phyloP scores from a whole-genome alignment of 2,888 invertebrate genomes.

The Ametastegia equiseti region DNA sequence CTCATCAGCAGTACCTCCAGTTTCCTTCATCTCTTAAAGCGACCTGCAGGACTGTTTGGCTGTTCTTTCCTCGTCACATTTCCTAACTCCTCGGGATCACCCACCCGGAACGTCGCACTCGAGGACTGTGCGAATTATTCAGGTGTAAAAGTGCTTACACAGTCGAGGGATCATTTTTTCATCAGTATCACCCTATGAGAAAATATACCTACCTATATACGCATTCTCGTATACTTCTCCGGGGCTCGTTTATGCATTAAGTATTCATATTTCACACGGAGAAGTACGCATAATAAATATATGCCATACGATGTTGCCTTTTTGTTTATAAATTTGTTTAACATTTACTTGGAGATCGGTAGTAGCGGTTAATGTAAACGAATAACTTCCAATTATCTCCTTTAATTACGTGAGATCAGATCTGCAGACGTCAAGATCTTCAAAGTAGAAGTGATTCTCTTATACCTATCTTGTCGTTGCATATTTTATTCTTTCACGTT shows the following conservation, averaged over 20 bases:
- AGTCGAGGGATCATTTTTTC: slow-evolving; percentile 38
- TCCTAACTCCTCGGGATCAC: neutral
- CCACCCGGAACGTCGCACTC: slow-evolving; percentile 27
- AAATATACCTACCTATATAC: neutral
- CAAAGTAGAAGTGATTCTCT: too few relatives aligned
- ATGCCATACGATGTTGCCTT: neutral
- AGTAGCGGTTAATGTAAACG: neutral
- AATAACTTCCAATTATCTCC: neutral
- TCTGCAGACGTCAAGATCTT: too few relatives aligned
- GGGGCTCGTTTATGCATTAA: neutral
- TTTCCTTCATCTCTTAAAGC: slow-evolving; percentile 28
- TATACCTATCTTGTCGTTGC: neutral
- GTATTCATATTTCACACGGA: neutral
- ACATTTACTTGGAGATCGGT: neutral
- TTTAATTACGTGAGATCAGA: neutral
- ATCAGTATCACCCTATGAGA: slow-evolving; percentile 11
- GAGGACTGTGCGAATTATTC: slow-evolving; percentile 42
- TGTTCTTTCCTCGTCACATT: slow-evolving; percentile 1
- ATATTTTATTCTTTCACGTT: neutral
- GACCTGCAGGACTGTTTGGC: slow-evolving; percentile 12
- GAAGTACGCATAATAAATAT: too few relatives aligned
- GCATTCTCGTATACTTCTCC: neutral
- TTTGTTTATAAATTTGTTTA: neutral
- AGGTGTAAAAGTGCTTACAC: slow-evolving; percentile 45
- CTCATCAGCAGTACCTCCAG: slow-evolving; percentile 22